Evolutionary conservation across 2,113 vertebrate genomes (phyloP), one percentile per base, ranked within the genome.

Genomic region (Nycticebus coucang): DNA sequence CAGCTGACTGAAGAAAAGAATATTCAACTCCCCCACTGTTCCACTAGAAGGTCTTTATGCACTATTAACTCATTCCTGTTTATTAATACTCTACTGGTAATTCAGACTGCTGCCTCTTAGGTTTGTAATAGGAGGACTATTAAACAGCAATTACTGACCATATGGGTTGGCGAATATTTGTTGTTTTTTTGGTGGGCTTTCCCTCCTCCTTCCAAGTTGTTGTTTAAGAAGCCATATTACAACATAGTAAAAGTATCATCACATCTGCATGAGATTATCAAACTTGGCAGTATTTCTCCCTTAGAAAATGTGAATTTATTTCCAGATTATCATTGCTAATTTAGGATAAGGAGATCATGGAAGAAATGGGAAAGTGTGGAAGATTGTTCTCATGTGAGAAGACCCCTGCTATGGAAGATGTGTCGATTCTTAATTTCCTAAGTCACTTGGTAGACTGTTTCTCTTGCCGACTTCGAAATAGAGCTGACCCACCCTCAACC

Each of bases 51-150:
- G 99, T 99, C 99, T 99, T 99, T 99, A 99, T 99, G 99, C 99
- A 98, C 99, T 99, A 99, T 99, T 99, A 99, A 99, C 99, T 99
- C 99, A 99, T 99, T 99, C 99, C 99, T 99, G 99, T 99, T 99
- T 99, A 99, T 99, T 99, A 99, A 99, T 99, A 99, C 99, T 99
- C 99, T 99, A 99, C 99, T 99, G 99, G 99, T 99, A 99, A 99
- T 99, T 99, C 98, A 98, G 98, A 98, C 98, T 98, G 98, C 98
- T 98, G 98, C 98, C 98, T 98, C 98, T 98, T 99, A 98, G 99
- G 99, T 99, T 99, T 99, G 99, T 99, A 99, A 99, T 99, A 99
- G 98, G 98, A 98, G 98, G 98, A 98, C 98, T 98, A 99, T 99
- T 99, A 99, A 99, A 98, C 97, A 98, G 98, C 98, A 98, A 99